Conservation (phyloP, 2,797 vertebrate genomes). For the Manis javanica region DNA sequence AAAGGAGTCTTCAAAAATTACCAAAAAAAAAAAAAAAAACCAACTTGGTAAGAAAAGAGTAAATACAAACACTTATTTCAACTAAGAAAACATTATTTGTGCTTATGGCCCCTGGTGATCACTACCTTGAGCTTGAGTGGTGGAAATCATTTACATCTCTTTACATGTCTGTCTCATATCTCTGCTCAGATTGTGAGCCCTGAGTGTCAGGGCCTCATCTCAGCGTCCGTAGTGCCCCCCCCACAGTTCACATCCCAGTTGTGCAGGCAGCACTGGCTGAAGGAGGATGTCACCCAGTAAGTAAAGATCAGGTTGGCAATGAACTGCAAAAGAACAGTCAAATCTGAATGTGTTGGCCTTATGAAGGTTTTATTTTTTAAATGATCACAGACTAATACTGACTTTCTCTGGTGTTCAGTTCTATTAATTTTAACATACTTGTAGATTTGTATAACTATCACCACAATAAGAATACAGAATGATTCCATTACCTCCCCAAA, state of each 20-base stretch:
- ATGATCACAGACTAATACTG: not conserved
- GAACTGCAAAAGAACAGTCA: not conserved
- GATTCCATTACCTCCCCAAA: too few species aligned
- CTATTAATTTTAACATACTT: not conserved
- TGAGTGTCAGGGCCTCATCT: not conserved
- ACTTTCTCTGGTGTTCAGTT: not conserved
- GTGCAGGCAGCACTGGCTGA: rapidly evolving
- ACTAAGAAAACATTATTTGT: not conserved
- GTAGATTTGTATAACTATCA: not conserved
- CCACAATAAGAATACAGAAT: not conserved
- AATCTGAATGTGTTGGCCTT: not conserved
- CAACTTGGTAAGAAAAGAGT: not conserved
- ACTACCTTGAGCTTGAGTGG: not conserved
- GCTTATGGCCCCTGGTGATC: not conserved
- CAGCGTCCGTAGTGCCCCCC: rapidly evolving
- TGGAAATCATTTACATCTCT: rapidly evolving
- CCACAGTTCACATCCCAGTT: not conserved
- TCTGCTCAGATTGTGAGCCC: not conserved
- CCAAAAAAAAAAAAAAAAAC: not conserved
- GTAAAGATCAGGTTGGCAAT: not conserved
- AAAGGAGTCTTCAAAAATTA: not conserved
- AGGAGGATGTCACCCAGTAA: not conserved
- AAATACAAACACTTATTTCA: not conserved
- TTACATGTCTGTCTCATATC: not conserved
- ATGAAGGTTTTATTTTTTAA: not conserved